Conservation (phyloP, 1,140 invertebrate species). For the Oncopeltus fasciatus region DNA sequence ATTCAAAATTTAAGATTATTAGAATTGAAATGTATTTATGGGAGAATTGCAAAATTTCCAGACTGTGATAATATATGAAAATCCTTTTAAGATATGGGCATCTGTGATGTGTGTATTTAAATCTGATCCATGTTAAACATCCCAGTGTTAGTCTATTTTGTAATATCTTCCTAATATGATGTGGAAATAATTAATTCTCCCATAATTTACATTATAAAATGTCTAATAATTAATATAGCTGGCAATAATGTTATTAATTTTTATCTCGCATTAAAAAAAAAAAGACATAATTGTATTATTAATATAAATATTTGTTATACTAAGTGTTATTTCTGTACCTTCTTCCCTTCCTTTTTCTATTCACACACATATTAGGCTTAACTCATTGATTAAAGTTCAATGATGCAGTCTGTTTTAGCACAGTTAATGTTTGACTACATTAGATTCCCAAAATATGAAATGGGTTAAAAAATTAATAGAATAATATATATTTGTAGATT, state of each 20-base stretch:
- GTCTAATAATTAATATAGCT: constrained; percentile 14
- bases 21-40: constrained; percentile 3
- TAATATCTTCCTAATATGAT: constrained; percentile 4
- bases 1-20: constrained; percentile 5
- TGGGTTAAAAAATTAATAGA: too few species aligned
- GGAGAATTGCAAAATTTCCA: constrained; percentile 15
- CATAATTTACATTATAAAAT: constrained; percentile 5
- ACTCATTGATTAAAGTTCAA: too few species aligned
- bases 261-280: constrained; percentile 16
- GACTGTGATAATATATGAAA: constrained; percentile 17
- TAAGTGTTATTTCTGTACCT: neutral
- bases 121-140: constrained; percentile 1
- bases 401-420: too few species aligned
- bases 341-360: neutral
- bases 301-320: constrained; percentile 17
- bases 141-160: constrained; percentile 8
- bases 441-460: too few species aligned
- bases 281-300: constrained; percentile 21
- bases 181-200: constrained; percentile 4
- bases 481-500: too few species aligned
- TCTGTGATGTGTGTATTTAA: constrained; percentile 8
- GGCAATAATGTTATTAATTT: constrained; percentile 19
- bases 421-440: too few species aligned
- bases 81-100: constrained; percentile 1
- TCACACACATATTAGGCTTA: neutral